Percentiles rank a stretch among this genome's conserved stretches.
phyloP scores from a whole-genome alignment of 2,797 vertebrate genomes.

The Fringilla coelebs region DNA sequence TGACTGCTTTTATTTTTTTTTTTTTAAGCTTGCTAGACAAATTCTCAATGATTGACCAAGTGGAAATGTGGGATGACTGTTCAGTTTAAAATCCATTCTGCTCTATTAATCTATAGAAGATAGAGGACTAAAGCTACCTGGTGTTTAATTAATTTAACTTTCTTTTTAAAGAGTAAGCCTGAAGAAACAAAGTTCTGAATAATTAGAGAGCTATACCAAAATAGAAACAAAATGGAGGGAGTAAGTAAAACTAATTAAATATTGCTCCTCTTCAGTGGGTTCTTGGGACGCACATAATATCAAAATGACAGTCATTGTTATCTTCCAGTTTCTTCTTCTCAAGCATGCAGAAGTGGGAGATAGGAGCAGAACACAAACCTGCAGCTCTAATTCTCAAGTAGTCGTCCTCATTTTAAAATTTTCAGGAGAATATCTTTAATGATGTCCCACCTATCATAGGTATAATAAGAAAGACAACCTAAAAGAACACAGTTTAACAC shows the following conservation, averaged over 20 bases:
- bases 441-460: neutral
- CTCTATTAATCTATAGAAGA: slow-evolving; percentile 5
- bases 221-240: neutral
- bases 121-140: neutral
- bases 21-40: neutral
- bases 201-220: neutral
- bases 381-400: neutral
- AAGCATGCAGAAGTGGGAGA: neutral
- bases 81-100: slow-evolving; percentile 42
- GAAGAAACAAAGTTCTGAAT: slow-evolving; percentile 2
- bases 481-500: neutral
- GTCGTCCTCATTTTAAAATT: neutral
- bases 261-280: neutral
- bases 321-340: neutral
- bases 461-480: neutral
- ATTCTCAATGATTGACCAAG: neutral
- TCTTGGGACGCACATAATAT: neutral
- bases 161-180: neutral
- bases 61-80: neutral
- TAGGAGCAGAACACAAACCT: neutral
- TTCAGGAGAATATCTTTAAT: neutral
- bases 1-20: neutral
- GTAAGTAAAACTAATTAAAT: slow-evolving; percentile 6
- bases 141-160: slow-evolving; percentile 8
- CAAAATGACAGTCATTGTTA: neutral